These are phyloP conservation scores for Psittacula derbiana DNA, from an alignment of 2,797 vertebrate genomes.

Conservation along the genomic window DNA sequence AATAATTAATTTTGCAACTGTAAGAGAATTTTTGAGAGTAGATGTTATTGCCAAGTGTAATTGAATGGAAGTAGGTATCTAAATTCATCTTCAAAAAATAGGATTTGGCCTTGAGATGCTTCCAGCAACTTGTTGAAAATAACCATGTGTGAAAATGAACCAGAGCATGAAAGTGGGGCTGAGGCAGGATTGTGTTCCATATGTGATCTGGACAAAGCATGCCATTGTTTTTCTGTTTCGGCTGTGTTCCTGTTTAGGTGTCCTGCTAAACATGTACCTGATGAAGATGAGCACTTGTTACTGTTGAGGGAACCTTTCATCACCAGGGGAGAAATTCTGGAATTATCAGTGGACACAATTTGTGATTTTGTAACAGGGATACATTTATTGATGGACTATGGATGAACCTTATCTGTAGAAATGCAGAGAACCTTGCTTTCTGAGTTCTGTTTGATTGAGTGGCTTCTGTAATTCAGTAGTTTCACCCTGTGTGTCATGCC, in stretches of 20 bases:
- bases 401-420: not conserved
- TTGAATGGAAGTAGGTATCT: not conserved
- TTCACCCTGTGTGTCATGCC: not conserved
- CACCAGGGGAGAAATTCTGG: not conserved
- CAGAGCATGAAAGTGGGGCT: not conserved
- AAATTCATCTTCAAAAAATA: not conserved
- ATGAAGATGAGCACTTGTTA: not conserved
- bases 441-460: not conserved
- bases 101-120: not conserved
- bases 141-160: not conserved
- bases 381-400: not conserved
- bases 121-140: not conserved
- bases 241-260: not conserved
- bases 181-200: not conserved
- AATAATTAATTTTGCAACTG: not conserved
- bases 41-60: not conserved
- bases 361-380: rapidly evolving
- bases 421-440: not conserved
- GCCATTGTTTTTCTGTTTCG: not conserved
- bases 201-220: not conserved
- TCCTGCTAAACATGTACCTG: not conserved
- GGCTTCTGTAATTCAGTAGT: not conserved
- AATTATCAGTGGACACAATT: not conserved
- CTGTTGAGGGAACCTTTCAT: not conserved
- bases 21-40: not conserved